phyloP scores from a whole-genome alignment of 2,888 invertebrate genomes.

The Scrobipalpa atriplicella region DNA sequence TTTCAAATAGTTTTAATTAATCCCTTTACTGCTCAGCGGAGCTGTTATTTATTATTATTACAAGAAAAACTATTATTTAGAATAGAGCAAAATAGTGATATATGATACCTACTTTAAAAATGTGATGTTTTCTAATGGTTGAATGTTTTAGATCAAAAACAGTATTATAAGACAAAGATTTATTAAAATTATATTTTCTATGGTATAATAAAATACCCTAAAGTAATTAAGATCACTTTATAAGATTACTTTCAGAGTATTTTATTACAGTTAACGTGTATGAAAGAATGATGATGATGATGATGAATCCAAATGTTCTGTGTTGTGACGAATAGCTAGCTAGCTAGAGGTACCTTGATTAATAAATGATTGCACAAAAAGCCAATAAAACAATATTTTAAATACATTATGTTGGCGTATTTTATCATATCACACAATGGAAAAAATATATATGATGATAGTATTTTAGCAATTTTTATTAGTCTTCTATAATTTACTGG shows the following conservation, averaged over 20 bases:
- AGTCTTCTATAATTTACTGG: neutral
- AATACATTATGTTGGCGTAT: neutral
- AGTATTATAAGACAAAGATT: slow-evolving; percentile 12
- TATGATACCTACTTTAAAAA: neutral
- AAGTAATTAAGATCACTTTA: neutral
- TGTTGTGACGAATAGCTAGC: slow-evolving; percentile 24
- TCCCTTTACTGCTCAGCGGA: too few species aligned
- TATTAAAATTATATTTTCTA: neutral
- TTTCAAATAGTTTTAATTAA: too few species aligned
- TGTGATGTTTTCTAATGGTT: slow-evolving; percentile 23
- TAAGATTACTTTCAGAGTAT: neutral
- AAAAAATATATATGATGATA: too few species aligned
- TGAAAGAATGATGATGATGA: too few species aligned
- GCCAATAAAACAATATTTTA: neutral
- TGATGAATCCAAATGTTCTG: slow-evolving; percentile 17
- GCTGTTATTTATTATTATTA: too few species aligned
- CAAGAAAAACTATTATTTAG: neutral
- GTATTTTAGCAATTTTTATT: too few species aligned
- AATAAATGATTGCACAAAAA: slow-evolving; percentile 17
- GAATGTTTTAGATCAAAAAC: slow-evolving; percentile 3
- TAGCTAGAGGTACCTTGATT: slow-evolving; percentile 6
- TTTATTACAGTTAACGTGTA: slow-evolving; percentile 1
- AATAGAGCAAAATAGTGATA: neutral
- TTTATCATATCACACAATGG: too few species aligned
- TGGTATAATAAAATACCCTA: slow-evolving; percentile 3